Conservation (phyloP, 2,113 vertebrate species). For the Sardina pilchardus region DNA sequence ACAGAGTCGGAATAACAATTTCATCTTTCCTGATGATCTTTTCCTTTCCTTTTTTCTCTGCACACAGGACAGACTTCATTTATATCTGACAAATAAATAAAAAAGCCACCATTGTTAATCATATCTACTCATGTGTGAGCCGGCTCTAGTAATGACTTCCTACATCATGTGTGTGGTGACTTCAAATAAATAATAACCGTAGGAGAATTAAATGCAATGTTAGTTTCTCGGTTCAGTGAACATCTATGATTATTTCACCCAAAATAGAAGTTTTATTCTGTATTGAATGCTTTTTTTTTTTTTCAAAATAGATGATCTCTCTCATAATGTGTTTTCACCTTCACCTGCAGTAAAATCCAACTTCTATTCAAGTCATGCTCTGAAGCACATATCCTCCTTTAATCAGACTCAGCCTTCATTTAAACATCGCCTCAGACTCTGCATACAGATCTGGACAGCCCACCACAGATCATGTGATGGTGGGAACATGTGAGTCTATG, state of each 20-base stretch:
- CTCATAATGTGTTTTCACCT: neutral
- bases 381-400: neutral
- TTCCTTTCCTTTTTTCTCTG: neutral
- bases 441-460: neutral
- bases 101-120: slow-evolving; percentile 23
- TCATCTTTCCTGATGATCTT: neutral
- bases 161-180: slow-evolving; percentile 29
- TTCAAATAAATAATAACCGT: slow-evolving; percentile 33
- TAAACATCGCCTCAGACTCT: neutral
- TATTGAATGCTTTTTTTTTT: neutral
- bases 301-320: neutral
- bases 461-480: neutral
- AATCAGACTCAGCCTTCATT: neutral
- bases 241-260: slow-evolving; percentile 3
- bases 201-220: slow-evolving; percentile 36
- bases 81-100: slow-evolving; percentile 28
- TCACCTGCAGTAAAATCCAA: neutral
- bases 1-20: slow-evolving; percentile 26
- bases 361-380: neutral
- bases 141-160: slow-evolving; percentile 9
- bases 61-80: slow-evolving; percentile 3
- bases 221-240: slow-evolving; percentile 47
- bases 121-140: slow-evolving; percentile 27
- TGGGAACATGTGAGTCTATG: neutral
- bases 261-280: neutral